A percentile compares a stretch with the other conserved stretches of the same genome.
Conservation (phyloP, 2,888 invertebrate genomes). For the Cyclophora punctaria region DNA sequence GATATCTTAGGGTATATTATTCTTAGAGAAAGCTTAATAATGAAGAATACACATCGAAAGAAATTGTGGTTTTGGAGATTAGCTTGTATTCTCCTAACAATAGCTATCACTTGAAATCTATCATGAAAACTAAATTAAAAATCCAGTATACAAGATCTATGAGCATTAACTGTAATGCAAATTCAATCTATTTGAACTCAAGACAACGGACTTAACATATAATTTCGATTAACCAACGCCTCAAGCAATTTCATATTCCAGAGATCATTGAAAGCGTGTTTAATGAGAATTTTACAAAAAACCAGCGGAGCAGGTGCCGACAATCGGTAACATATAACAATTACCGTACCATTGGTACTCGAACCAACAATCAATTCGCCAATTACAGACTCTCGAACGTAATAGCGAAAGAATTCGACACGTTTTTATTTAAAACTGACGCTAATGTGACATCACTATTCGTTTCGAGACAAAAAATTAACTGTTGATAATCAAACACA, state of each 20-base stretch:
- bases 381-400: not conserved
- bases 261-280: constrained; percentile 34
- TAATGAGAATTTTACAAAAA: constrained; percentile 39
- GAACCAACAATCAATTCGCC: not conserved
- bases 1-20: too few species aligned
- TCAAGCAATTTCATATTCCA: constrained; percentile 29
- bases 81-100: too few species aligned
- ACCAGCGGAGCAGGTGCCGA: constrained; percentile 32
- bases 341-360: constrained; percentile 1
- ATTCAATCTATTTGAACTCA: too few species aligned
- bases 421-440: constrained; percentile 19
- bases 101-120: too few species aligned
- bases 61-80: too few species aligned
- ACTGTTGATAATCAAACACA: not conserved
- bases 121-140: too few species aligned
- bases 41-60: too few species aligned
- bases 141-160: too few species aligned
- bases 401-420: not conserved
- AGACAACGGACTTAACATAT: too few species aligned
- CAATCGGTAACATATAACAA: constrained; percentile 33
- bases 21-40: too few species aligned
- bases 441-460: constrained; percentile 36
- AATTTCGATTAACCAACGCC: constrained; percentile 22
- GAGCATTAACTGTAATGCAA: too few species aligned
- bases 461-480: constrained; percentile 19